Conservation (phyloP, 2,113 vertebrate species). For the Malurus cyaneus region DNA sequence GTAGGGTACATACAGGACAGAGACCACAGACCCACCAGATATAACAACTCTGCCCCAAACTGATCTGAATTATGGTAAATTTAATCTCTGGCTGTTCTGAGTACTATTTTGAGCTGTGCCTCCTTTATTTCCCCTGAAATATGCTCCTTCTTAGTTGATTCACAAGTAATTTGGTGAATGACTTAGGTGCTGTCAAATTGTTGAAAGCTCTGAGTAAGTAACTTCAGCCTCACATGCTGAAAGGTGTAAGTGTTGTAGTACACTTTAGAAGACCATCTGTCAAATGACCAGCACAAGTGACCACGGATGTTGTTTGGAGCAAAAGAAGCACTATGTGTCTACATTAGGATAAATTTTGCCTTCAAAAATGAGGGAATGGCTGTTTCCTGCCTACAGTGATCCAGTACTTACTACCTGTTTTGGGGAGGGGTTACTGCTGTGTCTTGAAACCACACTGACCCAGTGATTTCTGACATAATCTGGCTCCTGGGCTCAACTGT, state of each 20-base stretch:
- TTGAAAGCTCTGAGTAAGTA: background rate
- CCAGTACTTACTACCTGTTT: background rate
- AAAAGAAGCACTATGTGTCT: background rate
- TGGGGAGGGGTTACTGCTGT: background rate
- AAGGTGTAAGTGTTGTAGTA: background rate
- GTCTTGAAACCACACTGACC: background rate
- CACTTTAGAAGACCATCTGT: background rate
- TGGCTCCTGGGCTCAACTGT: background rate
- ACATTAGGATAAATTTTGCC: background rate
- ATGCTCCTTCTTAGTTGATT: background rate
- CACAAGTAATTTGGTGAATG: background rate
- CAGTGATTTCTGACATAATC: background rate
- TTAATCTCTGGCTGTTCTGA: background rate
- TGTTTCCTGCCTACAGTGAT: background rate
- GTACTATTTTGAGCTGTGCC: background rate
- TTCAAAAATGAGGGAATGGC: background rate
- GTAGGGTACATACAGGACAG: background rate
- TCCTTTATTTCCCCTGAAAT: background rate
- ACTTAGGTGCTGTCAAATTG: rapidly evolving
- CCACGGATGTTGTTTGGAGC: rapidly evolving
- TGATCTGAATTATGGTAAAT: background rate
- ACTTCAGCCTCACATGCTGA: background rate
- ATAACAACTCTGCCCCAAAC: background rate
- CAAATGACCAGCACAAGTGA: background rate
- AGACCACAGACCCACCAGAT: background rate